Percentiles rank a stretch among this genome's conserved stretches.
Conservation (phyloP, 1,140 invertebrate species). For the Mya arenaria region DNA sequence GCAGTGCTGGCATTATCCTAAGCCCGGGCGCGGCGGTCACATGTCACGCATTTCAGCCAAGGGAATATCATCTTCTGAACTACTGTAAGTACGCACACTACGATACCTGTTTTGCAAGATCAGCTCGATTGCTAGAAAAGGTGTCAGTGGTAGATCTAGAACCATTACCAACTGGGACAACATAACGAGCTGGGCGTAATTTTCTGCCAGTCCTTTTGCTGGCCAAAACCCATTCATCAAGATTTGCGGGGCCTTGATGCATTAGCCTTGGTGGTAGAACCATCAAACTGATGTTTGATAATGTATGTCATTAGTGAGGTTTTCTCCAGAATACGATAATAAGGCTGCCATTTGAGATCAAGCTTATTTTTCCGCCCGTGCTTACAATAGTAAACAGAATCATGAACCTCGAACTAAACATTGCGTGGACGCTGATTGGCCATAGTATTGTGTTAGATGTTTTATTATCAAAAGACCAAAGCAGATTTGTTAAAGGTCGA, state of each 20-base stretch:
- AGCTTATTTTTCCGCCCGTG: neutral
- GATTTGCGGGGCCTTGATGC: neutral
- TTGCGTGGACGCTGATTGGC: neutral
- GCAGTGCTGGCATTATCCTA: too few species aligned
- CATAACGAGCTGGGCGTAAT: neutral
- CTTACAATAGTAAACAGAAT: constrained; percentile 21
- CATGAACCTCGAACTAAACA: neutral
- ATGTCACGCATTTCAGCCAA: too few species aligned
- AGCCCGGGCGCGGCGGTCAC: too few species aligned
- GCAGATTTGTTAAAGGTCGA: too few species aligned
- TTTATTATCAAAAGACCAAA: too few species aligned
- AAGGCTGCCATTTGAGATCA: constrained; percentile 26
- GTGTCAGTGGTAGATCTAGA: too few species aligned
- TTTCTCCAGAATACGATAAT: constrained; percentile 27
- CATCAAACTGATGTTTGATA: constrained; percentile 29
- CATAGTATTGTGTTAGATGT: too few species aligned
- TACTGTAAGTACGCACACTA: too few species aligned
- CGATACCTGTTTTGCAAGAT: too few species aligned
- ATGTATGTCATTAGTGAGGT: neutral
- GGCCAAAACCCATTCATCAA: constrained; percentile 18
- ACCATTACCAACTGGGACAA: neutral
- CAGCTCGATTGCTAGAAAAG: too few species aligned
- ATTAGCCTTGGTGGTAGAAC: neutral
- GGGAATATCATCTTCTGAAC: too few species aligned
- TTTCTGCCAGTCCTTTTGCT: neutral